phyloP scores from a whole-genome alignment of 37 sponge, comb jelly and placozoan genomes.

The Dysidea cf. avara region DNA sequence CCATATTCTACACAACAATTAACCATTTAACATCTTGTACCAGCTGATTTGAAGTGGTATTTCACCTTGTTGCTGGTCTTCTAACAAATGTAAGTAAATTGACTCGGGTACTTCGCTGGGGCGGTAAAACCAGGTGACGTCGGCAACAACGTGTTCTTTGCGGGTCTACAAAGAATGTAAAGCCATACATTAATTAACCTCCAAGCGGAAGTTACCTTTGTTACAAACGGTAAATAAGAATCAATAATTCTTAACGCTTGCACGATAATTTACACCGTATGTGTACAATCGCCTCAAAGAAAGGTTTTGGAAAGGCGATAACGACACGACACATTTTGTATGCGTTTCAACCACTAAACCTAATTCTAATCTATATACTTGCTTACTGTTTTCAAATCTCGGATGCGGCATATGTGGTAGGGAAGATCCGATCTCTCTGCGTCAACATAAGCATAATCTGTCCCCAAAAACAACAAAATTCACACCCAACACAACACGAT shows the following conservation, averaged over 20 bases:
- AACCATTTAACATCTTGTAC: background rate
- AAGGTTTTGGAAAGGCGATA: background rate
- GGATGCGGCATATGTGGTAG: constrained; percentile 71
- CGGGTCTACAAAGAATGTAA: constrained; percentile 43
- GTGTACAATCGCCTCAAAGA: background rate
- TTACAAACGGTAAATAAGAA: background rate
- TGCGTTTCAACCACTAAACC: too few species aligned
- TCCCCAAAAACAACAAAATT: background rate
- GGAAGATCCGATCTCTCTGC: constrained; percentile 75
- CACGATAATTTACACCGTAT: background rate
- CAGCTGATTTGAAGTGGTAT: background rate
- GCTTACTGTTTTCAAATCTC: constrained; percentile 71
- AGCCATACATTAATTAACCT: too few species aligned
- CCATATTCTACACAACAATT: background rate
- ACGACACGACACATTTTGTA: background rate
- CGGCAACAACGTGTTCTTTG: constrained; percentile 57
- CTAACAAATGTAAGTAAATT: constrained; percentile 57
- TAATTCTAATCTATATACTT: background rate
- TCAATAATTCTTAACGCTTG: background rate
- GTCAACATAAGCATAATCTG: constrained; percentile 86
- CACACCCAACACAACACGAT: too few species aligned
- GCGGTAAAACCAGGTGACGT: constrained; percentile 80
- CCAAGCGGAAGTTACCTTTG: too few species aligned
- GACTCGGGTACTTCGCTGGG: constrained; percentile 75
- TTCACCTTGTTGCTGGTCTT: constrained; percentile 62